These are phyloP conservation scores for Urophycis tenuis DNA, from an alignment of 2,797 vertebrate species.

Conservation along the genomic window DNA sequence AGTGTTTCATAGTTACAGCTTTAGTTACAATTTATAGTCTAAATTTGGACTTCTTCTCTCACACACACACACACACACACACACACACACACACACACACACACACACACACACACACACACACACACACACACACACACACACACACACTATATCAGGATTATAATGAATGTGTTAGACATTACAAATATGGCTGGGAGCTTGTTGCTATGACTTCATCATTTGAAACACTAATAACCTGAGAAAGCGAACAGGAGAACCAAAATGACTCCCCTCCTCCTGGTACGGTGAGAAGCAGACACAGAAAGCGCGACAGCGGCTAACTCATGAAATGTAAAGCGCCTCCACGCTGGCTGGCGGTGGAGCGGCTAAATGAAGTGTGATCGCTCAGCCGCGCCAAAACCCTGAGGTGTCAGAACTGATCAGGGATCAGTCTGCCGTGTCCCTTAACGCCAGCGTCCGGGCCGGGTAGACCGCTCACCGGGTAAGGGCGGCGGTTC, in stretches of 20 bases:
- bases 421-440: conserved; percentile 29
- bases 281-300: background rate
- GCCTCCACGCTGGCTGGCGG: conserved; percentile 14
- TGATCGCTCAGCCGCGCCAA: conserved; percentile 44
- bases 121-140: too few relatives aligned
- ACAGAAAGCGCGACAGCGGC: background rate
- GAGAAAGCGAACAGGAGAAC: background rate
- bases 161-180: background rate
- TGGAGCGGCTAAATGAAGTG: conserved; percentile 37
- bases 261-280: background rate
- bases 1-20: background rate
- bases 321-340: conserved; percentile 33
- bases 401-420: conserved; percentile 35
- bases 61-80: too few relatives aligned
- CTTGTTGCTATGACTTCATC: conserved; percentile 10
- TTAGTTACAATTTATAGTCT: background rate
- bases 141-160: too few relatives aligned
- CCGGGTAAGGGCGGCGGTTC: too few relatives aligned
- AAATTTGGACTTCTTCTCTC: background rate
- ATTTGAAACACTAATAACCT: background rate
- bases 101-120: too few relatives aligned
- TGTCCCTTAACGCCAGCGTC: conserved; percentile 36
- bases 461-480: conserved; percentile 29
- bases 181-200: background rate
- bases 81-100: too few relatives aligned